A percentile compares a stretch with the other conserved stretches of the same genome.
Evolutionary conservation across 2,888 invertebrate species (phyloP).

Genomic region (Mamestra brassicae): DNA sequence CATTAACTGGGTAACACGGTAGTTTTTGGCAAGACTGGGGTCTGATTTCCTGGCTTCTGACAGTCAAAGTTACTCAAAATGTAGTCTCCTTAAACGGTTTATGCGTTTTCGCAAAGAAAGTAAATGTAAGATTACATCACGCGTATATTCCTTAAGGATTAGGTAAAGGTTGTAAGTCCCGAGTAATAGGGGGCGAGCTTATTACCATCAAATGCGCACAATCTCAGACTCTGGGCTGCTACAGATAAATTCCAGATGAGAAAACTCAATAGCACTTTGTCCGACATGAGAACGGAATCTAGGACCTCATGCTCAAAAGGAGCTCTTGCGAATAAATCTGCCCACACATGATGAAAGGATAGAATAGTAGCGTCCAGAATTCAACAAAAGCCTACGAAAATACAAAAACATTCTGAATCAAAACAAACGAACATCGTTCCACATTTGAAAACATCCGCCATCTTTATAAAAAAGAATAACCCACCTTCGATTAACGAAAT

Average conservation of each 20-base stretch:
- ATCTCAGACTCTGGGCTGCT: too few relatives aligned
- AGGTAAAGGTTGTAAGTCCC: too few relatives aligned
- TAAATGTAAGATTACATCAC: too few relatives aligned
- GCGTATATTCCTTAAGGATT: too few relatives aligned
- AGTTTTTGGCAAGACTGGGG: too few relatives aligned
- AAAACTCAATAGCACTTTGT: not conserved
- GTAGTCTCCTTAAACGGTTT: too few relatives aligned
- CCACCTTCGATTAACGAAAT: conserved; percentile 8
- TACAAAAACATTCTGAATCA: not conserved
- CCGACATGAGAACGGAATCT: not conserved
- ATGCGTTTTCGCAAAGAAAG: too few relatives aligned
- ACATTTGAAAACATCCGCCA: not conserved
- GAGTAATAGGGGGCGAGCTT: too few relatives aligned
- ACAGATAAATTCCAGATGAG: not conserved
- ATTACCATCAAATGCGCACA: too few relatives aligned
- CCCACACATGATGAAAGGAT: not conserved
- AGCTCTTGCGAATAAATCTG: not conserved
- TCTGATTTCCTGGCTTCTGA: too few relatives aligned
- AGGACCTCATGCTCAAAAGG: not conserved
- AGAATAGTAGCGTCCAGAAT: not conserved
- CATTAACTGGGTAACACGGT: too few relatives aligned
- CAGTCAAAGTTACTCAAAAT: too few relatives aligned
- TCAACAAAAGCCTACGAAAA: not conserved
- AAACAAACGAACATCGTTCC: conserved; percentile 5
- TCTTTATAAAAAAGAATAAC: not conserved